These are phyloP conservation scores for Oxystoma pomonae DNA, from an alignment of 2,888 invertebrate genomes.

Conservation along the genomic window DNA sequence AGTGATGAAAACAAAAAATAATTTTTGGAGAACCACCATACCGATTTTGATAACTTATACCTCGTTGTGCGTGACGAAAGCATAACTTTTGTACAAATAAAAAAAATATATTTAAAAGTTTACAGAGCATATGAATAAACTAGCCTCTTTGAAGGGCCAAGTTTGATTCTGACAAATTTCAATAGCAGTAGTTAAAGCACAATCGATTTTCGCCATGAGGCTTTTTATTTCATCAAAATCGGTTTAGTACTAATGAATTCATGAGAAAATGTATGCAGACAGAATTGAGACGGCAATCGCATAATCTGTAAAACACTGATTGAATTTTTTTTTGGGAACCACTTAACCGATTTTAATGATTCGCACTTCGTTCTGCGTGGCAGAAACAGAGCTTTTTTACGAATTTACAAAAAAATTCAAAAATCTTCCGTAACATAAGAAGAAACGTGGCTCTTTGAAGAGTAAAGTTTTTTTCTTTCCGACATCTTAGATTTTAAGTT, in stretches of 20 bases:
- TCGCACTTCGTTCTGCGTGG: not conserved
- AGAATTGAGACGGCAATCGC: not conserved
- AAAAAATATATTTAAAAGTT: too few relatives aligned
- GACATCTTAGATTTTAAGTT: not conserved
- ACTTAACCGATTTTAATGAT: not conserved
- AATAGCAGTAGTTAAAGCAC: too few relatives aligned
- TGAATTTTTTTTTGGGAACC: not conserved
- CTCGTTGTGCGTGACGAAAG: too few relatives aligned
- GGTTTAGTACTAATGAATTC: not conserved
- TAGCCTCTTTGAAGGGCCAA: too few relatives aligned
- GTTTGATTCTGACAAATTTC: too few relatives aligned
- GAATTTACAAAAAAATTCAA: not conserved
- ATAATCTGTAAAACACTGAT: not conserved
- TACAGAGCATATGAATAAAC: too few relatives aligned
- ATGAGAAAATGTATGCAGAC: not conserved
- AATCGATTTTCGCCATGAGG: too few relatives aligned
- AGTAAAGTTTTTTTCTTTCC: not conserved
- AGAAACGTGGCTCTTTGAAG: not conserved
- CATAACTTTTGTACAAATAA: too few relatives aligned
- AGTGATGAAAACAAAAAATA: too few relatives aligned
- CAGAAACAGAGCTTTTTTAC: not conserved
- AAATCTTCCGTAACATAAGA: not conserved
- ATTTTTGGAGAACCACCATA: too few relatives aligned
- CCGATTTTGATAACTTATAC: too few relatives aligned
- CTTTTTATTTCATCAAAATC: too few relatives aligned